These are phyloP conservation scores for Engraulis encrasicolus DNA, from an alignment of 2,113 vertebrate species.

Conservation along the genomic window DNA sequence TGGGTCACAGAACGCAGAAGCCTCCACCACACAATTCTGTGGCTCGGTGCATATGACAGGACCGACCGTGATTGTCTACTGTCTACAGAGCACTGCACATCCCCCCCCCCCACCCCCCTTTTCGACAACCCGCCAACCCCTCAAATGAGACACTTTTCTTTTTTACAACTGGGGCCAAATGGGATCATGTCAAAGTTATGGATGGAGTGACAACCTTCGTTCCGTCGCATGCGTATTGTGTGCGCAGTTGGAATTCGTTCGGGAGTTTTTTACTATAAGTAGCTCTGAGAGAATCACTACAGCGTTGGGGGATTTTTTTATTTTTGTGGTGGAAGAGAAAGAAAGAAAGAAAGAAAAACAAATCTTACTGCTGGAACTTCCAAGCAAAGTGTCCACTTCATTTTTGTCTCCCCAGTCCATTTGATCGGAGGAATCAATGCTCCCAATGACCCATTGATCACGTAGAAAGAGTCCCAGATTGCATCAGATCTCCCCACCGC, in stretches of 20 bases:
- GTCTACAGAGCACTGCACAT: too few species aligned
- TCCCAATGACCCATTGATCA: constrained; percentile 52
- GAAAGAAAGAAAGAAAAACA: too few species aligned
- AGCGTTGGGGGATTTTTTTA: constrained; percentile 38
- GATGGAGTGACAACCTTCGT: not conserved
- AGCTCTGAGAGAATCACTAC: too few species aligned
- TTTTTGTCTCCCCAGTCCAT: constrained; percentile 50
- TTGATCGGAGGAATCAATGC: constrained; percentile 47
- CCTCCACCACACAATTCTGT: constrained; percentile 15
- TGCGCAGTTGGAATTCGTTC: not conserved
- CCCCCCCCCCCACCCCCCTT: too few species aligned
- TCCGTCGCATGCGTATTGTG: not conserved
- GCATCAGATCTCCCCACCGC: constrained; percentile 40
- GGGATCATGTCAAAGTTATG: not conserved
- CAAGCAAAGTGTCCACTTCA: constrained; percentile 37
- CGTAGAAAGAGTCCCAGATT: constrained; percentile 34
- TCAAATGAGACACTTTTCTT: not conserved
- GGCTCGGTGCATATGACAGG: constrained; percentile 5
- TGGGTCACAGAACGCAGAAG: not conserved
- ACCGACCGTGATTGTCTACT: too few species aligned
- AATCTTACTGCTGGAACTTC: constrained; percentile 42
- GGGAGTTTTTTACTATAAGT: not conserved
- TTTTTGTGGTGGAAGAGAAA: too few species aligned
- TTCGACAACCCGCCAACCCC: too few species aligned
- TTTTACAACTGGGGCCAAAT: not conserved